A percentile compares a stretch with the other conserved stretches of the same genome.
phyloP scores from a whole-genome alignment of 2,888 invertebrate genomes.

The Apamea crenata region DNA sequence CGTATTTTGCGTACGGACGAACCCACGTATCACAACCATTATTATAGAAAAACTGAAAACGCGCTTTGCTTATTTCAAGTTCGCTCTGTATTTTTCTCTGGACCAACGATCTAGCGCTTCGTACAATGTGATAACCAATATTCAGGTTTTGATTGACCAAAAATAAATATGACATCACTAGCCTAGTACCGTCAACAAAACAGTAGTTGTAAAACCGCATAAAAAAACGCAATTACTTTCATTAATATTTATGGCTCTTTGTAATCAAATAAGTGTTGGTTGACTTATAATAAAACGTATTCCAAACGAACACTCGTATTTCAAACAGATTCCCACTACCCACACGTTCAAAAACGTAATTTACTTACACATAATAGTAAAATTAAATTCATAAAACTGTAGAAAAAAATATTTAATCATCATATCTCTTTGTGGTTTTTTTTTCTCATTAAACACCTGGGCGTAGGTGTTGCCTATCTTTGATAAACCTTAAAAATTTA shows the following conservation, averaged over 20 bases:
- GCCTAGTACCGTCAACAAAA: conserved; percentile 26
- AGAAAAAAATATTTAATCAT: conserved; percentile 67
- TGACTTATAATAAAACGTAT: conserved; percentile 16
- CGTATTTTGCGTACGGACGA: background rate
- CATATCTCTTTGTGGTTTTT: conserved; percentile 66
- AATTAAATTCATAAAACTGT: conserved; percentile 55
- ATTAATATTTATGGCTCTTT: conserved; percentile 43
- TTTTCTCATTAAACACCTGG: conserved; percentile 66
- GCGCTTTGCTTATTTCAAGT: background rate
- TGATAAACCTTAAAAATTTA: conserved; percentile 33
- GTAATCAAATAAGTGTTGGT: conserved; percentile 44
- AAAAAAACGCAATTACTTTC: conserved; percentile 46
- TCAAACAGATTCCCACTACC: conserved; percentile 26
- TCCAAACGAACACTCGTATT: conserved; percentile 14
- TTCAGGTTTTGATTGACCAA: background rate
- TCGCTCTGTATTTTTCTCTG: background rate
- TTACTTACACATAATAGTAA: conserved; percentile 57
- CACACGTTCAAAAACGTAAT: conserved; percentile 44
- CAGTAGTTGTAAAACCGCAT: conserved; percentile 7
- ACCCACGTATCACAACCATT: background rate
- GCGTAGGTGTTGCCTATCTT: conserved; percentile 20
- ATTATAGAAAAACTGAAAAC: background rate
- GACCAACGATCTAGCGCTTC: too few relatives aligned
- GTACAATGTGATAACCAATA: conserved; percentile 6
- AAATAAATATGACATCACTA: conserved; percentile 44